These are phyloP conservation scores for Palaemon carinicauda DNA, from an alignment of 1,140 invertebrate species.

Conservation along the genomic window DNA sequence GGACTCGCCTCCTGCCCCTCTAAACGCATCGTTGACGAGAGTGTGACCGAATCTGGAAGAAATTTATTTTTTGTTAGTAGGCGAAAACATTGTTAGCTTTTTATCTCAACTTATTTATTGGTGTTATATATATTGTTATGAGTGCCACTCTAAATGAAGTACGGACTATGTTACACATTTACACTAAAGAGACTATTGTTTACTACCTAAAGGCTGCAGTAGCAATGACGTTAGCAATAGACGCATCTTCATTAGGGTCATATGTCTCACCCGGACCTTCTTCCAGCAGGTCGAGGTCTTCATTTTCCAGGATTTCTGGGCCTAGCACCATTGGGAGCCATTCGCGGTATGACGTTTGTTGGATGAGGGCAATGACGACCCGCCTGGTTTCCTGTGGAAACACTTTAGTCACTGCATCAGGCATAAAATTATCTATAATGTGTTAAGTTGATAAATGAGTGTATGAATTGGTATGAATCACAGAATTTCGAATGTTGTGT, in stretches of 20 bases:
- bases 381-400: constrained; percentile 60
- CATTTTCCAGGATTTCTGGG: neutral
- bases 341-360: constrained; percentile 67
- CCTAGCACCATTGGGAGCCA: constrained; percentile 66
- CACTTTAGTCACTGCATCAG: too few relatives aligned
- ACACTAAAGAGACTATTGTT: neutral
- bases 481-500: too few relatives aligned
- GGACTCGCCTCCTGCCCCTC: neutral
- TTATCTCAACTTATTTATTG: too few relatives aligned
- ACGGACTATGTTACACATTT: too few relatives aligned
- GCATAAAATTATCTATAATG: too few relatives aligned
- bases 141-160: too few relatives aligned
- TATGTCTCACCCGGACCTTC: constrained; percentile 61
- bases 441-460: too few relatives aligned
- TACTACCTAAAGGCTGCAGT: constrained; percentile 72
- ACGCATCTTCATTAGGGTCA: constrained; percentile 76
- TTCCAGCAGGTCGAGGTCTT: neutral
- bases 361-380: constrained; percentile 63
- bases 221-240: constrained; percentile 84
- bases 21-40: neutral
- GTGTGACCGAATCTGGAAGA: constrained; percentile 26
- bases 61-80: neutral
- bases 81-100: too few relatives aligned
- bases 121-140: too few relatives aligned
- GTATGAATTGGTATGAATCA: too few relatives aligned